Conservation (phyloP, 2,113 vertebrate species). For the Neolamprologus kungweensis region DNA sequence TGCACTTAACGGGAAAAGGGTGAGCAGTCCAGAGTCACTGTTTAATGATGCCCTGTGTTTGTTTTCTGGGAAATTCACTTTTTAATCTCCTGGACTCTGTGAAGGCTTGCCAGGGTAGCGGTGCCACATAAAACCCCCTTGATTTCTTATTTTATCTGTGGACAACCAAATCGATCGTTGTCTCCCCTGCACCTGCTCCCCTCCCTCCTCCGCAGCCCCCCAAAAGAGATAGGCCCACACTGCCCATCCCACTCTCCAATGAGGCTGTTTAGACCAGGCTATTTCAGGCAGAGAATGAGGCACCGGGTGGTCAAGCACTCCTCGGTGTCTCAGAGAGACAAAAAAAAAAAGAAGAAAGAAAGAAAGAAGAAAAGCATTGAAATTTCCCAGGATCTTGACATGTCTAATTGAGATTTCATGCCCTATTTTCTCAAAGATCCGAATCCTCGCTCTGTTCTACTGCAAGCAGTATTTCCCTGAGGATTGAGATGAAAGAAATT, state of each 20-base stretch:
- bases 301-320: conserved; percentile 14
- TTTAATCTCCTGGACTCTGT: conserved; percentile 58
- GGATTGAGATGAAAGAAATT: conserved; percentile 54
- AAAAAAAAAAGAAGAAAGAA: background rate
- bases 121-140: conserved; percentile 42
- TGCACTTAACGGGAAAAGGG: conserved; percentile 53
- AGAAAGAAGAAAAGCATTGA: conserved; percentile 6
- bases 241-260: conserved; percentile 50
- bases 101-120: conserved; percentile 45
- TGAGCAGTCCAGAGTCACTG: conserved; percentile 6
- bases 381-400: conserved; percentile 62
- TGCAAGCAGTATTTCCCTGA: conserved; percentile 49
- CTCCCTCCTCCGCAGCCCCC: background rate
- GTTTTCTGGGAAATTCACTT: conserved; percentile 63
- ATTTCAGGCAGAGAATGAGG: conserved; percentile 48
- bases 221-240: conserved; percentile 20
- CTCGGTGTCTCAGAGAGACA: conserved; percentile 29
- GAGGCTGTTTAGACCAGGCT: conserved; percentile 53
- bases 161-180: conserved; percentile 64
- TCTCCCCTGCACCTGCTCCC: conserved; percentile 56
- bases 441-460: conserved; percentile 23
- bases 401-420: conserved; percentile 68
- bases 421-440: conserved; percentile 57
- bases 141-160: conserved; percentile 70
- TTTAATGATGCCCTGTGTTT: conserved; percentile 61